phyloP scores from a whole-genome alignment of 92 coral and sea anemone genomes.

The Scolanthus callimorphus region DNA sequence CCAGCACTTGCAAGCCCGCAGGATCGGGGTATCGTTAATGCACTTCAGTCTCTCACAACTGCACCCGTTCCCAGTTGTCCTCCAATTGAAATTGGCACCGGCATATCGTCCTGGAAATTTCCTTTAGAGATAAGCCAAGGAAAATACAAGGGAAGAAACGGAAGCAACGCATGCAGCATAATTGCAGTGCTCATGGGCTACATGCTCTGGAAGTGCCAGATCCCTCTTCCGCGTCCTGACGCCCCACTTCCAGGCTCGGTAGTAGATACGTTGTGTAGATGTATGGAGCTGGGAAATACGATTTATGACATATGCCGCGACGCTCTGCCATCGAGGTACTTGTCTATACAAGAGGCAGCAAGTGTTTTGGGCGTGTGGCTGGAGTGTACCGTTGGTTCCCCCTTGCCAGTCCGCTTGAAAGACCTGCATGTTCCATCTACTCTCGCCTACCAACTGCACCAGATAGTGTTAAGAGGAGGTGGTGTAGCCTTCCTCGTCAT shows the following conservation, averaged over 20 bases:
- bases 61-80: background rate
- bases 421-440: conserved; percentile 51
- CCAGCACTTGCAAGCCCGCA: too few species aligned
- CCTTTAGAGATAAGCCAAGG: too few species aligned
- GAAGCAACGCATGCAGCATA: too few species aligned
- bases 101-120: too few species aligned
- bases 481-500: conserved; percentile 23
- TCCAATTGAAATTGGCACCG: background rate
- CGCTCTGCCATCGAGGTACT: conserved; percentile 43
- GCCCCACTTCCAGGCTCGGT: conserved; percentile 1
- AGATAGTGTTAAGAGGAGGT: background rate
- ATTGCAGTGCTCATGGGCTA: too few species aligned
- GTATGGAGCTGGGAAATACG: conserved; percentile 42
- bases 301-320: conserved; percentile 42
- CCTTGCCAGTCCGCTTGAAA: conserved; percentile 39
- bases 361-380: conserved; percentile 16
- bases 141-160: too few species aligned
- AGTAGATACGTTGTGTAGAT: conserved; percentile 28
- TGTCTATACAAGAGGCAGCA: conserved; percentile 52
- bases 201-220: too few species aligned
- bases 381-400: conserved; percentile 6
- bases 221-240: too few species aligned
- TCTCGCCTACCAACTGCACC: conserved; percentile 20
- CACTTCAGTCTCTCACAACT: background rate
- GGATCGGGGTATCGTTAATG: too few species aligned